phyloP scores from a whole-genome alignment of 2,888 invertebrate species.

The Drosophila prolongata region DNA sequence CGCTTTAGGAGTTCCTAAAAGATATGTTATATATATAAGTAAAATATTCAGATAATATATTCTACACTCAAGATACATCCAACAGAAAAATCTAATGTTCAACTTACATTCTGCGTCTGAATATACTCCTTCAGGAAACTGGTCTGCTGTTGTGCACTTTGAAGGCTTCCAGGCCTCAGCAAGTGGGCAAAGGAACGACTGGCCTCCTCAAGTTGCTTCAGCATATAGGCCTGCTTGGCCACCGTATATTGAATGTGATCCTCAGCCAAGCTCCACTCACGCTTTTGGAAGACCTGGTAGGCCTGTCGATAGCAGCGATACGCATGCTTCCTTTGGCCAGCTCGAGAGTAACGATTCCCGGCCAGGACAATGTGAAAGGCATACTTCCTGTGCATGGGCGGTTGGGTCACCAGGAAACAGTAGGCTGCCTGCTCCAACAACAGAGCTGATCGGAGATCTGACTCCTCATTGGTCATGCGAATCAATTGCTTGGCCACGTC shows the following conservation, averaged over 20 bases:
- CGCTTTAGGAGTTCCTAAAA: conserved; percentile 81
- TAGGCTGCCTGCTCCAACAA: conserved; percentile 97
- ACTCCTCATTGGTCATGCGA: conserved; percentile 98
- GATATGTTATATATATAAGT: no score
- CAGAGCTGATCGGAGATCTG: conserved; percentile 97
- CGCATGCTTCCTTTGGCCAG: conserved; percentile 96
- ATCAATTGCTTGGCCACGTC: conserved; percentile 98
- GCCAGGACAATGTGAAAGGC: conserved; percentile 98
- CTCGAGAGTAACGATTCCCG: conserved; percentile 97
- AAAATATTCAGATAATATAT: no score
- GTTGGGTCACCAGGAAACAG: conserved; percentile 90
- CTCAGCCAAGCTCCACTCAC: conserved; percentile 96
- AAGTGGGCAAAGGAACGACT: conserved; percentile 92
- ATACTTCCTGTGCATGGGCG: conserved; percentile 94
- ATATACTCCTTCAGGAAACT: conserved; percentile 95
- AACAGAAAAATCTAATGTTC: no score
- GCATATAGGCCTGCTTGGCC: conserved; percentile 93
- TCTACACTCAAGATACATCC: no score
- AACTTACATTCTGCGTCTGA: conserved; percentile 90
- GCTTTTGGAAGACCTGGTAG: conserved; percentile 89
- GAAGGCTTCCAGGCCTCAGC: conserved; percentile 89
- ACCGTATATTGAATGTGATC: conserved; percentile 98
- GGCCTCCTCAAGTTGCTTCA: conserved; percentile 89
- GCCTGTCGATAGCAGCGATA: conserved; percentile 96
- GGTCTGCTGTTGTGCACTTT: conserved; percentile 90